Percentiles rank a stretch among this genome's conserved stretches.
phyloP scores from a whole-genome alignment of 2,113 vertebrate genomes.

The Camelus dromedarius region DNA sequence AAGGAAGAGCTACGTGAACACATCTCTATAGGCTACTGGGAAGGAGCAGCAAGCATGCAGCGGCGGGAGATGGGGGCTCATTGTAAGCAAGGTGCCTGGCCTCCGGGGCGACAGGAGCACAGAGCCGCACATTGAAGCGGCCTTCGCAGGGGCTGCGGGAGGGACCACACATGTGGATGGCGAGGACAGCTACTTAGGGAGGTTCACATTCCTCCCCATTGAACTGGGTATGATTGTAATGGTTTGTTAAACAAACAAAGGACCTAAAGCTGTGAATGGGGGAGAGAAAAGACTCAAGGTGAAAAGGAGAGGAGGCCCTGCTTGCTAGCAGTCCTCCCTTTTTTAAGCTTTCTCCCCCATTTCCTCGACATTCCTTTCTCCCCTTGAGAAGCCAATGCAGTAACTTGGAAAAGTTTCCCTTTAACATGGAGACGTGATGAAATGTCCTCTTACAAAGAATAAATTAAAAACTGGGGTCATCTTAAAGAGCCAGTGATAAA shows the following conservation, averaged over 20 bases:
- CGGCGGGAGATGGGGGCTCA: neutral
- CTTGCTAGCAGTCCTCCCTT: neutral
- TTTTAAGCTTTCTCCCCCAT: neutral
- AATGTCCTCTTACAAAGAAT: neutral
- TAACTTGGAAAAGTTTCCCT: slow-evolving; percentile 26
- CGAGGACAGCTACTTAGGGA: slow-evolving; percentile 60
- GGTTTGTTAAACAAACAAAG: slow-evolving; percentile 81
- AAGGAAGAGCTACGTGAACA: neutral
- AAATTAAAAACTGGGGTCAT: neutral
- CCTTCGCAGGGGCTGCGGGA: neutral
- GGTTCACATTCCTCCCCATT: slow-evolving; percentile 69
- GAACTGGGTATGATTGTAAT: slow-evolving; percentile 59
- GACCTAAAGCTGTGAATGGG: slow-evolving; percentile 64
- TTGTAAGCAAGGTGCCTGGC: slow-evolving; percentile 59
- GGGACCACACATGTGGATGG: slow-evolving; percentile 79
- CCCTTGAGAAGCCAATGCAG: slow-evolving; percentile 12
- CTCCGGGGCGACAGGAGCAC: neutral
- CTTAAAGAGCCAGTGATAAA: neutral
- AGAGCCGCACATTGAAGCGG: neutral
- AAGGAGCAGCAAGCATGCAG: slow-evolving; percentile 50
- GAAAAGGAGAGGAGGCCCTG: slow-evolving; percentile 53
- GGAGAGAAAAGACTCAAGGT: slow-evolving; percentile 59
- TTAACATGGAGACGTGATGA: slow-evolving; percentile 8
- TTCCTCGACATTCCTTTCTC: slow-evolving; percentile 32
- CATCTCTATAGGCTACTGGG: slow-evolving; percentile 50